Evolutionary conservation across 2,888 invertebrate genomes (phyloP).

Genomic region (Carabus problematicus): DNA sequence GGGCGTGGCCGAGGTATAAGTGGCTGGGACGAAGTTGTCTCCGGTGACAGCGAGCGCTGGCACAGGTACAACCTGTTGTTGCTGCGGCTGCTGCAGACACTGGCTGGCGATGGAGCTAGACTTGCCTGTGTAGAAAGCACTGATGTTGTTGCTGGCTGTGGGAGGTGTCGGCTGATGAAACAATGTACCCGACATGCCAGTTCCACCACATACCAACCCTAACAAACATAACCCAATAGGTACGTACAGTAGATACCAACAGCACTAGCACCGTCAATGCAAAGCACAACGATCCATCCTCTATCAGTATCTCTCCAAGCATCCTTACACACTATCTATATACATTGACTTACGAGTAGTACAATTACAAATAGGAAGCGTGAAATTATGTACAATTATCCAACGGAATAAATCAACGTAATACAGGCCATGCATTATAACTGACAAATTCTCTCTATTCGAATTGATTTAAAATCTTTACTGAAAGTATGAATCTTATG

Average conservation of each 20-base stretch:
- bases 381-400: too few species aligned
- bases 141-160: constrained; percentile 55
- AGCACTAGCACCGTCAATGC: constrained; percentile 12
- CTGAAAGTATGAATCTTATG: too few species aligned
- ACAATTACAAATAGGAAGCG: too few species aligned
- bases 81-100: constrained; percentile 53
- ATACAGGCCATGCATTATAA: too few species aligned
- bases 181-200: constrained; percentile 58
- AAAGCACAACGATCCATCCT: not conserved
- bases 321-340: too few species aligned
- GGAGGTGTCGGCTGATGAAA: constrained; percentile 52
- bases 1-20: constrained; percentile 53
- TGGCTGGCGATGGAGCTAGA: constrained; percentile 48
- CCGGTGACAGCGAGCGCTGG: constrained; percentile 55
- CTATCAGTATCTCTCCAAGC: too few species aligned
- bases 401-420: too few species aligned
- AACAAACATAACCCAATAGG: constrained; percentile 46
- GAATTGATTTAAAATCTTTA: too few species aligned
- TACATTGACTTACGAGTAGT: too few species aligned
- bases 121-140: constrained; percentile 58
- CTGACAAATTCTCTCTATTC: too few species aligned
- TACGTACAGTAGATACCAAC: constrained; percentile 16
- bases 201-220: constrained; percentile 58
- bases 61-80: constrained; percentile 20
- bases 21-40: constrained; percentile 30